These are phyloP conservation scores for Oncorhynchus masou DNA, from an alignment of 2,113 vertebrate species.

Conservation along the genomic window DNA sequence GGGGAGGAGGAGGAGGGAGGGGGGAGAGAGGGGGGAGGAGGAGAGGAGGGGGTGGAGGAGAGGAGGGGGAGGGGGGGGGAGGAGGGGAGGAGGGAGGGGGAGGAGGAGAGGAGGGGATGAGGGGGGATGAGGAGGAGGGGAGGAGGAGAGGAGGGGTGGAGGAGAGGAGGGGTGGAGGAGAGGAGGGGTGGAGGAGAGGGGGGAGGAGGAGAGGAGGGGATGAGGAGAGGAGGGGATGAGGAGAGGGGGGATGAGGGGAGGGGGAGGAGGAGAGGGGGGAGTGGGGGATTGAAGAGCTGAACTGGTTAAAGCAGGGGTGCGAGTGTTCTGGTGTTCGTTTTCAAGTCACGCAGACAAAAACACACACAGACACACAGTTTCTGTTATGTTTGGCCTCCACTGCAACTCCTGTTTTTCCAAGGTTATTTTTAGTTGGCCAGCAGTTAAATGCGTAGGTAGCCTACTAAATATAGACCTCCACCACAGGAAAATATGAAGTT, in stretches of 20 bases:
- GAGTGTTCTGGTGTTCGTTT: constrained; percentile 41
- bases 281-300: constrained; percentile 15
- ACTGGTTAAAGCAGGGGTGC: constrained; percentile 51
- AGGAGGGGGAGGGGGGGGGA: constrained; percentile 13
- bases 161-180: fast-evolving
- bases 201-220: too few relatives aligned
- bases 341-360: too few relatives aligned
- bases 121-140: neutral
- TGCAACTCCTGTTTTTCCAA: constrained; percentile 70
- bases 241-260: too few relatives aligned
- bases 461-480: constrained; percentile 67
- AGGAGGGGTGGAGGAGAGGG: constrained; percentile 39
- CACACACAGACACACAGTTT: constrained; percentile 49
- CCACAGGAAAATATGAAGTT: constrained; percentile 72
- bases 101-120: neutral
- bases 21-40: too few relatives aligned
- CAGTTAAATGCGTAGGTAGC: constrained; percentile 71
- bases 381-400: constrained; percentile 66
- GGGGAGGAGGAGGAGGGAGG: too few relatives aligned
- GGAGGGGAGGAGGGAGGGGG: constrained; percentile 12
- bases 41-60: too few relatives aligned
- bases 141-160: too few relatives aligned
- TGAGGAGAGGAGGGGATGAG: too few relatives aligned
- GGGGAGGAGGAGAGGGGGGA: neutral
- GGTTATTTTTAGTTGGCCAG: constrained; percentile 72